A percentile compares a stretch with the other conserved stretches of the same genome.
Conservation (phyloP, 2,113 vertebrate genomes). For the Rhinolophus sinicus region DNA sequence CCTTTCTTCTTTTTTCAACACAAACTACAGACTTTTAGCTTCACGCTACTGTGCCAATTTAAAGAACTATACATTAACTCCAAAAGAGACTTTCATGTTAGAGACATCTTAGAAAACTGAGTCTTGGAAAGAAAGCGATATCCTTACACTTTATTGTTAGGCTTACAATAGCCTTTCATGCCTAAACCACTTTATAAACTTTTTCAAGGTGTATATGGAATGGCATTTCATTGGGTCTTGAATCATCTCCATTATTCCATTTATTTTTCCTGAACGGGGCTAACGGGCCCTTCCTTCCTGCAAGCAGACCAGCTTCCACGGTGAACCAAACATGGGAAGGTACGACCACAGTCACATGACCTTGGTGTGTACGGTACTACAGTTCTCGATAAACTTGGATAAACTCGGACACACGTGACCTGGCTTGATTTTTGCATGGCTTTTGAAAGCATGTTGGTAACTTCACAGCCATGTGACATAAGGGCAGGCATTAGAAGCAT, state of each 20-base stretch:
- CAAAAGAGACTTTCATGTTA: background rate
- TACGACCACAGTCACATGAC: accelerated
- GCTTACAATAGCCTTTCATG: background rate
- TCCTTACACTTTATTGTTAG: background rate
- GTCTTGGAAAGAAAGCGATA: background rate
- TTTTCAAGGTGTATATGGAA: background rate
- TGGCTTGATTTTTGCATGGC: background rate
- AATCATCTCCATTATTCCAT: background rate
- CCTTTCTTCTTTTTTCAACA: background rate
- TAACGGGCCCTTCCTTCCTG: background rate
- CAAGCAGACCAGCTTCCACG: background rate
- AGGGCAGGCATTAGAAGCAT: no score
- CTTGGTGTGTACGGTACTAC: accelerated
- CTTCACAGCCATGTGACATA: accelerated
- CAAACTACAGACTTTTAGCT: background rate
- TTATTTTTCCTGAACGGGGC: background rate
- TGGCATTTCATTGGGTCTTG: background rate
- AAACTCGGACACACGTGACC: background rate
- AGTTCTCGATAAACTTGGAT: background rate
- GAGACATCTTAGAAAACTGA: background rate
- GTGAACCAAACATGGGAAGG: background rate
- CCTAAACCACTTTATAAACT: background rate
- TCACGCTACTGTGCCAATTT: background rate
- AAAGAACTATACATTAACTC: background rate
- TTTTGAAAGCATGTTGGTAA: background rate